Percentiles rank a stretch among this genome's conserved stretches.
Conservation (phyloP, 2,113 vertebrate species). For the Spilogale gracilis region DNA sequence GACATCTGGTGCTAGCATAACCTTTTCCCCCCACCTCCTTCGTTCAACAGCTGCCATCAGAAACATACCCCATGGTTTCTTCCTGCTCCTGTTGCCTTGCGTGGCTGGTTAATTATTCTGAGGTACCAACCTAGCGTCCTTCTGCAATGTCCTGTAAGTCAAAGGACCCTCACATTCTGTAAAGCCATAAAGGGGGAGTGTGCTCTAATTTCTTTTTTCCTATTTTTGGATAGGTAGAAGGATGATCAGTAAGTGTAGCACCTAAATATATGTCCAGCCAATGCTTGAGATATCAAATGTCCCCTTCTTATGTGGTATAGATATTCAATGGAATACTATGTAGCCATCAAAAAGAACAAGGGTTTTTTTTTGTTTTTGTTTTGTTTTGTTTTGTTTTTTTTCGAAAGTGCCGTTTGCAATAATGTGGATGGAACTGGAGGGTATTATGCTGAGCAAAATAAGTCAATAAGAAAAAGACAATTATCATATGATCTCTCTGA, state of each 20-base stretch:
- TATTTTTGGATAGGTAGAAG: background rate
- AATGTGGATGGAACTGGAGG: no score
- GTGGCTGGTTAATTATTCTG: background rate
- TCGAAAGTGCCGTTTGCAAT: no score
- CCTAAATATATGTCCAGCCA: background rate
- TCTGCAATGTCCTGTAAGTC: background rate
- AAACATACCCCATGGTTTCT: background rate
- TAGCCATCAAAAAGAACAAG: no score
- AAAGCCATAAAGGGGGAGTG: background rate
- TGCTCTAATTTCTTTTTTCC: background rate
- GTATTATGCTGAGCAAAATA: no score
- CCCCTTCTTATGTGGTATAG: background rate
- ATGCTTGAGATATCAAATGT: background rate
- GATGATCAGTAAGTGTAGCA: background rate
- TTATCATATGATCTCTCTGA: no score
- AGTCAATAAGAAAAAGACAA: no score
- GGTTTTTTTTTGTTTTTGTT: no score
- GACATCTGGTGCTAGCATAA: background rate
- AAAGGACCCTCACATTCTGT: background rate
- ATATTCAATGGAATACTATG: no score
- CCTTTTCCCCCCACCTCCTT: background rate
- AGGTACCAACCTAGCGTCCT: background rate
- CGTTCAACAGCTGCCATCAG: background rate
- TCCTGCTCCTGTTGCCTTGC: background rate
- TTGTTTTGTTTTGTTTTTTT: no score